Base-by-base conservation (phyloP, 2,888 invertebrate genomes). In the Nudaria mundana region DNA sequence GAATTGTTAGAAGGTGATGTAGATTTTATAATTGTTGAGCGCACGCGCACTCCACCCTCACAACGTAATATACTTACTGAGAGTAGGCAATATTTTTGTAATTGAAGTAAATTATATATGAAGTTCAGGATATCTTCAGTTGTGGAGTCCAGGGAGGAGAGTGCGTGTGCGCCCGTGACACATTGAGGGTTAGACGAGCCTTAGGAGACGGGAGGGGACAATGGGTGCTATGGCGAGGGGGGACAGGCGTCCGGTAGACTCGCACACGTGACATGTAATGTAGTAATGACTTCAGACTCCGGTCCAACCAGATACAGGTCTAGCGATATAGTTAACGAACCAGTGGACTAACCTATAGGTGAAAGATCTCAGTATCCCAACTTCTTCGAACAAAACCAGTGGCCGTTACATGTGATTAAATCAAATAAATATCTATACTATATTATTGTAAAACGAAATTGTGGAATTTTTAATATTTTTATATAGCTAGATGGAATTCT, bases 361-460 rank as follows among this genome's bases (percentile, higher is more conserved):
- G 55, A 72, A 76, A 76, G 86, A 85, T 85, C 86, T 86, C 86
- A 85, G 80, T 78, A 80, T 82, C 82, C 79, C 76, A 76, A 74
- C 75, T 73, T 69, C 73, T 74, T 69, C 72, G 79, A 83, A 81
- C 82, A 79, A 81, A 81, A 72, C 85, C 86, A 85, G 86, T 86
- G 86, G 77, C 82, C 81, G 83, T 76, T 76, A 72, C 78, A 76
- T 81, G 82, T 83, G 81, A 81, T 83, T 77, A 68, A 70, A 76
- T n/a, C n/a, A 48, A 41, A 20, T 55, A n/a, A 14, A 28, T 63
- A 66, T 74, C 69, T 67, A 32, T 63, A 20, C 5, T 5, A 3
- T 20, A 56, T 59, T 71, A 48, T 45, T 14, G 47, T 48, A 53
- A 20, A 54, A 48, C 45, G 29, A 54, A 57, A 56, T 47, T 56